These are phyloP conservation scores for Lepidurus couesii DNA, from an alignment of 1,140 invertebrate genomes.

Conservation along the genomic window DNA sequence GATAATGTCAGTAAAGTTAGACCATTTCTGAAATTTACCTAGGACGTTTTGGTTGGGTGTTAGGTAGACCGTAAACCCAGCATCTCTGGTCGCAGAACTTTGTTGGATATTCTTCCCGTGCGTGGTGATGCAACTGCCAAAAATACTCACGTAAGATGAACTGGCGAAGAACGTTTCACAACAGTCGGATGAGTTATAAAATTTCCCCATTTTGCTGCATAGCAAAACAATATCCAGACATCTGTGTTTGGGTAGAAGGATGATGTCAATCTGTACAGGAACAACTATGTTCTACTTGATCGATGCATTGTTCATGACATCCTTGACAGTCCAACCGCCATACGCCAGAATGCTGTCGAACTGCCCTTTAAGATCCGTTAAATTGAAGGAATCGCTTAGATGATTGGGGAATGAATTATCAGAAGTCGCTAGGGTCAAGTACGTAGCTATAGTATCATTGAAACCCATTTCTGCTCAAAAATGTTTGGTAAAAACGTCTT, in stretches of 20 bases:
- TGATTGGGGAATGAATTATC: background rate
- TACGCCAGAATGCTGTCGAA: slow-evolving; percentile 6
- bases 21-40: background rate
- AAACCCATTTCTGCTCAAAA: slow-evolving; percentile 15
- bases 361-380: background rate
- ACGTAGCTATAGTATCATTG: slow-evolving; percentile 30
- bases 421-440: slow-evolving; percentile 27
- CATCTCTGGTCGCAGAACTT: too few relatives aligned
- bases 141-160: too few relatives aligned
- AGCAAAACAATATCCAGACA: slow-evolving; percentile 24
- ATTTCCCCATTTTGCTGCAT: background rate
- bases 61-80: background rate
- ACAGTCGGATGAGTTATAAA: slow-evolving; percentile 21
- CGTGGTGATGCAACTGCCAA: too few relatives aligned
- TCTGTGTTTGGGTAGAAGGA: background rate
- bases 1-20: too few relatives aligned
- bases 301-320: slow-evolving; percentile 18
- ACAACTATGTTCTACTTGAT: background rate
- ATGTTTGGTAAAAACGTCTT: too few relatives aligned
- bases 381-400: background rate
- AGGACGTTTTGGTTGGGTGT: background rate
- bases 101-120: too few relatives aligned
- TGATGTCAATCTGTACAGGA: too few relatives aligned
- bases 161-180: slow-evolving; percentile 15
- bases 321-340: background rate